Evolutionary conservation across 2,797 vertebrate species (phyloP), one percentile per base, ranked within the genome.

Genomic region (Ctenochaetus hawaiiensis): DNA sequence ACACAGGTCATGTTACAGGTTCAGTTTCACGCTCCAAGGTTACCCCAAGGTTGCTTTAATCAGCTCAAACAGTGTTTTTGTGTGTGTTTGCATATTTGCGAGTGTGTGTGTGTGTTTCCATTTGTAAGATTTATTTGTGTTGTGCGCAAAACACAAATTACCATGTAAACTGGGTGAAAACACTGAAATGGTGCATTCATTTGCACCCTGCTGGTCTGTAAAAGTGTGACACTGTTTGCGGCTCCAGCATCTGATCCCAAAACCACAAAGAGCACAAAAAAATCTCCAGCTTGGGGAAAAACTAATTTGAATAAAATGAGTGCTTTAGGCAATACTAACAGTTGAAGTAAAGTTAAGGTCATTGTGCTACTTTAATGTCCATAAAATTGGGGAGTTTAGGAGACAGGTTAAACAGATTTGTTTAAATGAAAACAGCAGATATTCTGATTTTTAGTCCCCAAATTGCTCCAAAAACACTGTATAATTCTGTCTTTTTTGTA

Each of bases 11-110:
- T 48, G 54, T 62, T 53, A 43, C 71, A 78, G 16, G 56, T 75
- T 75, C 5, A 41, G 65, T 80, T 63, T 76, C 45, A 68, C 26
- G 26, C 26, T 26, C 26, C 26, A 26, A 80, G 64, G 63, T 74
- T 65, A 37, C 8, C 45, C 11, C 8, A 17, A 56, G 47, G 49
- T 43, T 68, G 59, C 45, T 76, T 71, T 69, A 68, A 65, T 73
- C 69, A 66, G 67, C 67, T 64, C 30, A 54, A 26, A 59, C 23
- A 52, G n/a, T 11, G 39, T 57, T 2, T 12, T 34, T 51, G 18
- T 49, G 39, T n/a, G 23, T 26, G 17, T n/a, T n/a, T n/a, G n/a
- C n/a, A n/a, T n/a, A n/a, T n/a, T n/a, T 48, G 34, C 47, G 12
- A n/a, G 14, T 39, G 5, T 72, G 26, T 75, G 45, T 54, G 34